Evolutionary conservation across 2,113 vertebrate genomes (phyloP).

Genomic region (Nanorana parkeri): DNA sequence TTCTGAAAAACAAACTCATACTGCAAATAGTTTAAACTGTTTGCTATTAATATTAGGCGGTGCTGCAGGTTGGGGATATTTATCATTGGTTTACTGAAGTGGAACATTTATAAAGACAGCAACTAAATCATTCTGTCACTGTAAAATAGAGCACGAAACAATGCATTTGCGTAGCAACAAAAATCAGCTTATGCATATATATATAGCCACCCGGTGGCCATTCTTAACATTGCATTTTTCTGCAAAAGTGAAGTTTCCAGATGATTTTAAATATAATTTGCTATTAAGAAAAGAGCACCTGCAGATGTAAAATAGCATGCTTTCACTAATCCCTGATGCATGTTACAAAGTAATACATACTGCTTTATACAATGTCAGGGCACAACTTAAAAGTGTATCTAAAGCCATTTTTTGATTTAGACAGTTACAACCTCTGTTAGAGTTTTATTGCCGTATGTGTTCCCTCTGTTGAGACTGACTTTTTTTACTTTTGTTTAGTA

Average conservation of each 20-base stretch:
- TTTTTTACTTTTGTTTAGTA: too few species aligned
- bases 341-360: too few species aligned
- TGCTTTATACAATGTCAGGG: too few species aligned
- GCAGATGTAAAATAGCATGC: not conserved
- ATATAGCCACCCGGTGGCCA: conserved; percentile 58
- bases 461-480: too few species aligned
- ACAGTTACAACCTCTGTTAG: too few species aligned
- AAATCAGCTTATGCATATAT: conserved; percentile 59
- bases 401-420: too few species aligned
- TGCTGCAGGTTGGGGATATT: conserved; percentile 70
- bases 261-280: not conserved
- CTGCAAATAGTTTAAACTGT: conserved; percentile 62
- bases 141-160: conserved; percentile 61
- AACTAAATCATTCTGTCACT: conserved; percentile 74
- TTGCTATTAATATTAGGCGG: conserved; percentile 69
- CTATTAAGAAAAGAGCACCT: not conserved
- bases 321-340: too few species aligned
- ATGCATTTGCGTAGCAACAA: conserved; percentile 62
- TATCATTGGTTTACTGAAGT: conserved; percentile 72
- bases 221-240: not conserved
- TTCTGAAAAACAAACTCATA: conserved; percentile 67
- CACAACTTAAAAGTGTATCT: too few species aligned
- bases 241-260: not conserved
- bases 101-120: conserved; percentile 74
- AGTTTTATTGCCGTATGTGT: too few species aligned